Conservation (phyloP, 1,140 invertebrate species). For the Hylaeus volcanicus region DNA sequence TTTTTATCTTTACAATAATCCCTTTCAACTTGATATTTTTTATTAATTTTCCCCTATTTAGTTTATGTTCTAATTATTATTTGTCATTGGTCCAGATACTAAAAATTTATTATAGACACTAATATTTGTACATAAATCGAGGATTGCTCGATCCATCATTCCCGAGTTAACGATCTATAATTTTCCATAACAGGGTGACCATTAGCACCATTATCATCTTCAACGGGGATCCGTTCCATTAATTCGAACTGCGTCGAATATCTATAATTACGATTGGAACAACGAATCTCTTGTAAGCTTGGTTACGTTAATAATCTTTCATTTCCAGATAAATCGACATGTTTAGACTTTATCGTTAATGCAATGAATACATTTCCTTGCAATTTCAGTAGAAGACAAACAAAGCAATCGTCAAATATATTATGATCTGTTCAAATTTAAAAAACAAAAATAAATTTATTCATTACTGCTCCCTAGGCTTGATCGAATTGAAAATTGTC, state of each 20-base stretch:
- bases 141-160: not conserved
- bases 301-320: not conserved
- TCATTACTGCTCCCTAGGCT: no score
- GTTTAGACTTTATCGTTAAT: not conserved
- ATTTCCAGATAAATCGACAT: not conserved
- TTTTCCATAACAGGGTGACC: not conserved
- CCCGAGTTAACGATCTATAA: constrained; percentile 10
- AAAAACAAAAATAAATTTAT: not conserved
- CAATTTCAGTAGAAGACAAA: no score
- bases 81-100: no score
- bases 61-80: no score
- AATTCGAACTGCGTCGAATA: not conserved
- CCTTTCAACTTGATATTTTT: no score
- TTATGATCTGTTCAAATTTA: no score
- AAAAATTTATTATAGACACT: no score
- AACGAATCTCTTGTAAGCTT: not conserved
- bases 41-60: no score
- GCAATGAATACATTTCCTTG: not conserved
- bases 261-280: not conserved
- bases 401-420: no score
- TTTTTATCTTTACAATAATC: not conserved
- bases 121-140: no score
- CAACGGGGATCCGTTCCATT: not conserved
- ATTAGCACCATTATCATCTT: not conserved
- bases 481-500: not conserved